These are phyloP conservation scores for Drosophila guanche DNA, from an alignment of 1,140 invertebrate genomes.

Conservation along the genomic window DNA sequence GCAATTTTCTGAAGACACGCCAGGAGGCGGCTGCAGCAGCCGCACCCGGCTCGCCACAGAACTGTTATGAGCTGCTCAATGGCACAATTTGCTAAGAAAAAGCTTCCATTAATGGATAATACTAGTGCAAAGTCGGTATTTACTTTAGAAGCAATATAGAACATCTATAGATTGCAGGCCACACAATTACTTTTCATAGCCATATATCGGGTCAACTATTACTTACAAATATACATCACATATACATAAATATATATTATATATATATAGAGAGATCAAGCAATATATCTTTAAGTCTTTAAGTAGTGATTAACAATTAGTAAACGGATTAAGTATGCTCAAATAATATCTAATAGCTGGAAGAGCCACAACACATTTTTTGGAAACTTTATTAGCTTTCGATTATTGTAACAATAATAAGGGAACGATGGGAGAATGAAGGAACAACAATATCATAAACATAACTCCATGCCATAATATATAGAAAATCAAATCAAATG, in stretches of 20 bases:
- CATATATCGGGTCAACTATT: slow-evolving; percentile 63
- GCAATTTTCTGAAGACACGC: slow-evolving; percentile 84
- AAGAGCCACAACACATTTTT: slow-evolving; percentile 45
- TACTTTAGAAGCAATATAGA: slow-evolving; percentile 75
- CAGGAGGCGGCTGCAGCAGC: slow-evolving; percentile 64
- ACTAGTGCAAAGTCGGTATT: slow-evolving; percentile 38
- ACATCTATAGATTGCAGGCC: slow-evolving; percentile 58
- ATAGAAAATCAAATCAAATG: slow-evolving; percentile 51
- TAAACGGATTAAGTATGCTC: not conserved
- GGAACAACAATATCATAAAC: slow-evolving; percentile 40
- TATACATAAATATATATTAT: slow-evolving; percentile 50
- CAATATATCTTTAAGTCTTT: slow-evolving; percentile 42
- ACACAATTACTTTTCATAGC: slow-evolving; percentile 69
- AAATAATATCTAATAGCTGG: slow-evolving; percentile 25
- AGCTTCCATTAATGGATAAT: slow-evolving; percentile 41
- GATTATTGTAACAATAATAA: slow-evolving; percentile 52
- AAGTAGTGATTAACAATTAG: slow-evolving; percentile 26
- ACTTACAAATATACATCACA: slow-evolving; percentile 35
- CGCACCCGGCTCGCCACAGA: slow-evolving; percentile 39
- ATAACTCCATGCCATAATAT: slow-evolving; percentile 73
- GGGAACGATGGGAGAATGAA: slow-evolving; percentile 32
- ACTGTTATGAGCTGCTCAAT: slow-evolving; percentile 79
- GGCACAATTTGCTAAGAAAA: slow-evolving; percentile 79
- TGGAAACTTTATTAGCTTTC: slow-evolving; percentile 60
- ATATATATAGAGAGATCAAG: slow-evolving; percentile 38